Evolutionary conservation across 2,888 invertebrate species (phyloP).

Genomic region (Pelosia muscerda): DNA sequence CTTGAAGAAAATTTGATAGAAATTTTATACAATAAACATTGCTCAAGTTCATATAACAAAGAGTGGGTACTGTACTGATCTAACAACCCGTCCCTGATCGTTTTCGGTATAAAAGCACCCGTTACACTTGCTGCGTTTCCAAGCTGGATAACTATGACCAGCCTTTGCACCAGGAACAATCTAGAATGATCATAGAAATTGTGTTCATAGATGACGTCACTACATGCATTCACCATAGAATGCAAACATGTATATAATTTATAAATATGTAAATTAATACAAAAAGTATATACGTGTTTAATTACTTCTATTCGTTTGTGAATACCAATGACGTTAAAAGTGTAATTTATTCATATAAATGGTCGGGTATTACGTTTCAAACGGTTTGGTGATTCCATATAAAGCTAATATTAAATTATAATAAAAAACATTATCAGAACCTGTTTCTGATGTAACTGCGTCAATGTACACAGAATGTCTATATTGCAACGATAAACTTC

Average conservation of each 20-base stretch:
- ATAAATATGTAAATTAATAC: neutral
- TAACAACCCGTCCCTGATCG: no score
- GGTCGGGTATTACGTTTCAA: constrained; percentile 16
- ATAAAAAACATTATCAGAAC: constrained; percentile 31
- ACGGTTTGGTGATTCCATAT: constrained; percentile 21
- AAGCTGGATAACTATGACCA: no score
- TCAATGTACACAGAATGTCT: neutral
- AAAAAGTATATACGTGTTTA: neutral
- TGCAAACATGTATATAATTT: neutral
- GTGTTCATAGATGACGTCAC: neutral
- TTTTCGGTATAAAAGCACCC: no score
- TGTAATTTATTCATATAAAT: constrained; percentile 17
- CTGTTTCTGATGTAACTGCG: constrained; percentile 24
- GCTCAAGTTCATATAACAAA: no score
- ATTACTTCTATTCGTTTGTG: neutral
- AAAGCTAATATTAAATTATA: constrained; percentile 26
- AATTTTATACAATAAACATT: no score
- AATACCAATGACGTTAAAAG: constrained; percentile 14
- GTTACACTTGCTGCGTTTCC: no score
- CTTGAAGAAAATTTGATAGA: no score
- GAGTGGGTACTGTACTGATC: no score
- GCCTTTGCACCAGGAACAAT: no score
- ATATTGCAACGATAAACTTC: neutral
- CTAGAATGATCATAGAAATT: no score
- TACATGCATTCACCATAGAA: neutral